Base-by-base conservation (phyloP, 2,888 invertebrate genomes). In the Reticulitermes lucifugus region DNA sequence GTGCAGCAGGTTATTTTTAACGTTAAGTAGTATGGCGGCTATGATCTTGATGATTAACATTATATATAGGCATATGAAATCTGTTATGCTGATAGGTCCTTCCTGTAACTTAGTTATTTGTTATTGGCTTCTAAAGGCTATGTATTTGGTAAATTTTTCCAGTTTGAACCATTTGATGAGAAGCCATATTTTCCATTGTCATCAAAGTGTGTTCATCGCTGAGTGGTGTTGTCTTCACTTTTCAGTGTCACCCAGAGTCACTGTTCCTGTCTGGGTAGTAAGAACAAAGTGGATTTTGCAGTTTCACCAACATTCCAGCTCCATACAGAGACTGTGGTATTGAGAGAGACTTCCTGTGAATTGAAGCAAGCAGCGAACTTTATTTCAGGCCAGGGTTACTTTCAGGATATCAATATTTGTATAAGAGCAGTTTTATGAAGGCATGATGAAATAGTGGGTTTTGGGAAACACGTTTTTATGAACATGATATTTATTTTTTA, bases 381-480 rank as follows among this genome's bases (percentile, higher is more conserved):
- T 65, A 65, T 65, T 65, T 65, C 25, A 65, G n/a, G n/a, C 65
- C 65, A 65, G 65, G 9, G 65, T 65, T n/a, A 65, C 55, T 55
- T 18, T 18, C 18, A 18, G 5, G 55, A 18, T 18, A 55, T 55
- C 55, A 65, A n/a, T 60, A n/a, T 60, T 21, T 60, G 18, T 60
- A 60, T 22, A 14, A 60, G 6, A 6, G 18, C 21, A 6, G 6
- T 60, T 60, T n/a, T 22, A 22, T n/a, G 60, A 22, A n/a, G 22
- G 60, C 6, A 6, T 1, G 46, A 12, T 46, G n/a, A 60, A 59
- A 21, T 22, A 21, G n/a, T 60, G 21, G 60, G 60, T 59, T 60
- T 60, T 22, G 60, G 60, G 60, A 60, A 60, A 60, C 60, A 60
- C 60, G 12, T 60, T 60, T 60, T 46, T 46, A 46, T 46, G 46